Conservation (phyloP, 2,113 vertebrate genomes). For the Carollia perspicillata region DNA sequence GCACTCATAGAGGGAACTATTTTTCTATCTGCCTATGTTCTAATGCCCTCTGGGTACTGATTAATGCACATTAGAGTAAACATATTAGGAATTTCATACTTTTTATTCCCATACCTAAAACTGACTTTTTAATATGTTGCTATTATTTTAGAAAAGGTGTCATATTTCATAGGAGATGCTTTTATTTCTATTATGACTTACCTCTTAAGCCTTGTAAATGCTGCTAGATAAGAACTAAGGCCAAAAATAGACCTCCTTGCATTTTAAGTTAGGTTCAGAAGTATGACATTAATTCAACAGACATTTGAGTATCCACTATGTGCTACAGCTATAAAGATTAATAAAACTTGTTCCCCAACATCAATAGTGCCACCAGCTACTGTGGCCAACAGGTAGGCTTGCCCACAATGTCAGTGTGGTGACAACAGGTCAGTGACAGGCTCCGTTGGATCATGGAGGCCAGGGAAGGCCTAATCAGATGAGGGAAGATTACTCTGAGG, state of each 20-base stretch:
- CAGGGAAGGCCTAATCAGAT: accelerated
- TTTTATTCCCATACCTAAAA: neutral
- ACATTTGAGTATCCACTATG: neutral
- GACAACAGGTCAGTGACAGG: neutral
- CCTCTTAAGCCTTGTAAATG: neutral
- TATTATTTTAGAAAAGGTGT: neutral
- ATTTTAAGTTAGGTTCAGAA: neutral
- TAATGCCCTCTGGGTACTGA: neutral
- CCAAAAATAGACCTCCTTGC: neutral
- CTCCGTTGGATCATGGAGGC: neutral
- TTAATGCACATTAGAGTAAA: neutral
- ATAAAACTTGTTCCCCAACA: neutral
- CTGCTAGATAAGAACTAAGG: neutral
- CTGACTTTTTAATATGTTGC: neutral
- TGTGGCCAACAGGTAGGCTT: neutral
- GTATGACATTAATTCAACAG: neutral
- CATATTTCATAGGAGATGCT: neutral
- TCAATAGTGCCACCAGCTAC: neutral
- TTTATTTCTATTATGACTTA: neutral
- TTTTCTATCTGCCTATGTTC: neutral
- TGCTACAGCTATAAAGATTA: neutral
- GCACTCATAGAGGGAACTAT: neutral
- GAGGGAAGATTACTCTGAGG: neutral
- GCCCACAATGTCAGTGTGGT: neutral
- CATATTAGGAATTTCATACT: neutral